Conservation (phyloP, 2,797 vertebrate species). For the Mycteria americana region DNA sequence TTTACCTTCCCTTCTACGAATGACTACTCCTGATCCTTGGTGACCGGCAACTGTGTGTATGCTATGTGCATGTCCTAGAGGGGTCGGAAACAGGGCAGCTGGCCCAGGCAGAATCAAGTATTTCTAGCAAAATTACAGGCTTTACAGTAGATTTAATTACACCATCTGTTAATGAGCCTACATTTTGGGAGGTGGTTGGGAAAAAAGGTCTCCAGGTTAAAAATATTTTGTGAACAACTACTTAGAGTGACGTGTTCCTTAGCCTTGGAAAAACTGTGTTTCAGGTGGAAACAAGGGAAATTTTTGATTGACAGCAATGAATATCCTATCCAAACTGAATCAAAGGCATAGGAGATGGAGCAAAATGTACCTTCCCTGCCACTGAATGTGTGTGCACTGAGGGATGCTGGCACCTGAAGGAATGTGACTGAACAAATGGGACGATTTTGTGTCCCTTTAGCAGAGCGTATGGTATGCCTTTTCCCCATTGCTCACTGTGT, state of each 20-base stretch:
- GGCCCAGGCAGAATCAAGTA: not conserved
- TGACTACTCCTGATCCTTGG: not conserved
- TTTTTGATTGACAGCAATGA: not conserved
- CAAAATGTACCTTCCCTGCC: not conserved
- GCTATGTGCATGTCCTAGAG: not conserved
- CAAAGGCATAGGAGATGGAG: not conserved
- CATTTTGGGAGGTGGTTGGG: not conserved
- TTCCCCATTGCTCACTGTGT: fast-evolving
- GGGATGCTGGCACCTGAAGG: not conserved
- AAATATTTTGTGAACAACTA: not conserved
- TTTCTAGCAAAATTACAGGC: not conserved
- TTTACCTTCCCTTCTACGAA: not conserved
- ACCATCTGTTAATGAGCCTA: not conserved
- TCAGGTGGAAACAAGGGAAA: not conserved
- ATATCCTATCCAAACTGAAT: not conserved
- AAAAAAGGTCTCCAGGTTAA: not conserved
- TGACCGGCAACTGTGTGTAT: not conserved
- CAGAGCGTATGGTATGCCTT: fast-evolving
- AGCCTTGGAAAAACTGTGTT: not conserved
- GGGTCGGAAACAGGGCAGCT: not conserved
- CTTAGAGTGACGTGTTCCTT: not conserved
- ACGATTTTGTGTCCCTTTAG: not conserved
- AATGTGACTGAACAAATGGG: not conserved
- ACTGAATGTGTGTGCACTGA: not conserved
- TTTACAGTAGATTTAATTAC: not conserved